phyloP scores from a whole-genome alignment of 2,888 invertebrate genomes.

The Phasia obesa region DNA sequence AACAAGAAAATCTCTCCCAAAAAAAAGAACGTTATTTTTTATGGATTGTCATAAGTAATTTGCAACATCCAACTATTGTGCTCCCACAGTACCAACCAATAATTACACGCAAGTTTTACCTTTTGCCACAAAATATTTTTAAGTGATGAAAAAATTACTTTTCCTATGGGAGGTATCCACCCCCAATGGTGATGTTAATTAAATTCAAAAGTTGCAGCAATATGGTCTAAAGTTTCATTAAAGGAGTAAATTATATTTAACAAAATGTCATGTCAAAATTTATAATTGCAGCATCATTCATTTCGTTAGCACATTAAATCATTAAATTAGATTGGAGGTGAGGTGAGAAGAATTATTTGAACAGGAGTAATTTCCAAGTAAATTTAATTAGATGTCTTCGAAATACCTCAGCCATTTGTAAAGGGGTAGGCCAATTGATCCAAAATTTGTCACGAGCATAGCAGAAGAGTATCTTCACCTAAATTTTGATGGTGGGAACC shows the following conservation, averaged over 20 bases:
- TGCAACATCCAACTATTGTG: constrained; percentile 24
- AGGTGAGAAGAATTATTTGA: constrained; percentile 6
- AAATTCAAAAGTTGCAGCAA: constrained; percentile 53
- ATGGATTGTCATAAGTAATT: constrained; percentile 44
- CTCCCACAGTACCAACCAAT: constrained; percentile 3
- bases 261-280: constrained; percentile 45
- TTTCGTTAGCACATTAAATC: constrained; percentile 26
- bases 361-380: no score
- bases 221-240: constrained; percentile 24
- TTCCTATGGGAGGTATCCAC: constrained; percentile 20
- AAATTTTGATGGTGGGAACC: no score
- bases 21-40: constrained; percentile 13
- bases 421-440: no score
- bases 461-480: no score
- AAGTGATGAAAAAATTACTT: constrained; percentile 30
- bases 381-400: no score
- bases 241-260: constrained; percentile 37
- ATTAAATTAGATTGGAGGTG: constrained; percentile 1
- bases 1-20: constrained; percentile 21
- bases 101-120: constrained; percentile 47
- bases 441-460: no score
- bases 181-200: constrained; percentile 59
- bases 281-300: constrained; percentile 4
- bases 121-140: constrained; percentile 25
- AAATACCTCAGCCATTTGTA: no score